phyloP scores from a whole-genome alignment of 2,797 vertebrate species.

The Schizopygopsis pylzovi region DNA sequence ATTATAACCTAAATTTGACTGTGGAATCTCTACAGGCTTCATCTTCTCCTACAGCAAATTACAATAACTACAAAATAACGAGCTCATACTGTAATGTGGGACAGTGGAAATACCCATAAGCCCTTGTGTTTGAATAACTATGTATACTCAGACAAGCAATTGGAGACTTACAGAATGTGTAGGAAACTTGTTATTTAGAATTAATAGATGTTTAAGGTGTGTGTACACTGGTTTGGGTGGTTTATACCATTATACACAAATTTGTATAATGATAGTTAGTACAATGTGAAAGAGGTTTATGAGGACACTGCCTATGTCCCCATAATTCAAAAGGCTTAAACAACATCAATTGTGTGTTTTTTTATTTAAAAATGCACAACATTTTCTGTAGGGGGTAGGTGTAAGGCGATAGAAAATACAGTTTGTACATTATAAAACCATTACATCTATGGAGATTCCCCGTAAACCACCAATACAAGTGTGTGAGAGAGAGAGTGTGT shows the following conservation, averaged over 20 bases:
- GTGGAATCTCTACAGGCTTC: not conserved
- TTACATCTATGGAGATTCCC: too few species aligned
- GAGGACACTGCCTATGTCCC: too few species aligned
- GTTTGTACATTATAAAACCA: too few species aligned
- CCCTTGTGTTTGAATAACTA: not conserved
- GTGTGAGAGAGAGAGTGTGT: not conserved
- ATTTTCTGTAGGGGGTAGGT: too few species aligned
- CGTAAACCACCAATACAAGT: too few species aligned
- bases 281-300: too few species aligned
- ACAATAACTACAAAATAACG: not conserved
- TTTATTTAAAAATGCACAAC: too few species aligned
- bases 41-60: not conserved
- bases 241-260: not conserved
- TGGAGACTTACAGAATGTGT: not conserved
- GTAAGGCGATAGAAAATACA: too few species aligned
- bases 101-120: not conserved
- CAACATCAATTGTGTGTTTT: too few species aligned
- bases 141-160: not conserved
- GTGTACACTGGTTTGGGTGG: too few species aligned
- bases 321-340: too few species aligned
- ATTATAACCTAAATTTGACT: not conserved
- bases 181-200: not conserved
- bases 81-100: not conserved
- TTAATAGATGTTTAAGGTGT: not conserved
- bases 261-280: not conserved